Conservation (phyloP, 1,140 invertebrate genomes). For the Chlorops oryzae region DNA sequence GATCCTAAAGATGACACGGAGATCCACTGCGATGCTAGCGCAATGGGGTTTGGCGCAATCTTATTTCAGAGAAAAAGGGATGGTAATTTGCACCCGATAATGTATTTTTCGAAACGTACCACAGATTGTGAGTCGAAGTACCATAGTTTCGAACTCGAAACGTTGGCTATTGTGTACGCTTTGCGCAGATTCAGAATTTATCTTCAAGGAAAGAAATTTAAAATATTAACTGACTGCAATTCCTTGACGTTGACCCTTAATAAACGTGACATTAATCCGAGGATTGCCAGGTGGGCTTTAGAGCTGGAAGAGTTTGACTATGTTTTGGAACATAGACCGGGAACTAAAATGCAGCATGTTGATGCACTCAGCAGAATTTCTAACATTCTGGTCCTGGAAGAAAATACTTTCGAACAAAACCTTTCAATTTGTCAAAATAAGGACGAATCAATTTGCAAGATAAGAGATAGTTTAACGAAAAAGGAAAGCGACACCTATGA, state of each 20-base stretch:
- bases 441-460: constrained; percentile 39
- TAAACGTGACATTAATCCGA: constrained; percentile 41
- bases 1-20: constrained; percentile 25
- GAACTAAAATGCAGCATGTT: constrained; percentile 35
- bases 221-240: constrained; percentile 45
- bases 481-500: constrained; percentile 21
- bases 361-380: constrained; percentile 20
- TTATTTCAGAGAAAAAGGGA: constrained; percentile 19
- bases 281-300: constrained; percentile 36
- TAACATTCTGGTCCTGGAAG: neutral
- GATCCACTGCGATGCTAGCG: constrained; percentile 36
- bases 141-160: constrained; percentile 39
- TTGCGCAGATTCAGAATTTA: constrained; percentile 40
- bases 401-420: constrained; percentile 21
- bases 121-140: constrained; percentile 27
- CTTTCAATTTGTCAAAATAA: constrained; percentile 35
- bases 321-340: constrained; percentile 20
- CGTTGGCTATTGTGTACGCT: constrained; percentile 27
- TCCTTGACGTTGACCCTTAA: constrained; percentile 40
- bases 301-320: constrained; percentile 41
- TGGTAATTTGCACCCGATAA: constrained; percentile 28
- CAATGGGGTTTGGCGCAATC: constrained; percentile 24
- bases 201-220: constrained; percentile 47
- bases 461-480: constrained; percentile 24
- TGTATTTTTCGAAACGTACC: constrained; percentile 36